Conservation (phyloP, 2,113 vertebrate genomes). For the Ancistrus triradiatus region DNA sequence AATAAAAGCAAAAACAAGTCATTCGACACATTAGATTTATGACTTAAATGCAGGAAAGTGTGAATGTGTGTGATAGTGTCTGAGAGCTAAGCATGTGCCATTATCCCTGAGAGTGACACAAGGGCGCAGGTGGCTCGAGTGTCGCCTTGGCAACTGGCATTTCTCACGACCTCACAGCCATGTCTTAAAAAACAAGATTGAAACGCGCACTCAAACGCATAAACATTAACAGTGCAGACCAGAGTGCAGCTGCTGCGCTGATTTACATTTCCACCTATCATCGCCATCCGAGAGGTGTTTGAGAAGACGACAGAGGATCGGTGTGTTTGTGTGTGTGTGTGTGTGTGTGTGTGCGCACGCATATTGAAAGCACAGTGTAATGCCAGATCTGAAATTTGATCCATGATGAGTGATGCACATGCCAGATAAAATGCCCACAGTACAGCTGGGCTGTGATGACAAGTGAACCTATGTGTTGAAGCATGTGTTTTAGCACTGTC, state of each 20-base stretch:
- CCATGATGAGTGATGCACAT: slow-evolving; percentile 26
- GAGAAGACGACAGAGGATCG: slow-evolving; percentile 1
- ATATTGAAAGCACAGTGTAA: too few relatives aligned
- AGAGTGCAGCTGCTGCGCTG: slow-evolving; percentile 35
- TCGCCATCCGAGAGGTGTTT: slow-evolving; percentile 19
- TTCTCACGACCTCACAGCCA: slow-evolving; percentile 29
- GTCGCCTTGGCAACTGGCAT: slow-evolving; percentile 18
- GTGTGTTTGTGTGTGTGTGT: background rate
- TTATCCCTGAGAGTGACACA: slow-evolving; percentile 4
- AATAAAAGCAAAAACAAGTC: too few relatives aligned
- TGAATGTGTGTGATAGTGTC: too few relatives aligned
- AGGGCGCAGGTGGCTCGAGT: slow-evolving; percentile 30
- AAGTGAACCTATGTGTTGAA: background rate
- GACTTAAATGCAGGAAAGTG: too few relatives aligned
- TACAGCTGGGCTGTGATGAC: slow-evolving; percentile 12
- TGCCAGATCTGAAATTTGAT: slow-evolving; percentile 3
- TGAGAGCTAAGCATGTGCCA: too few relatives aligned
- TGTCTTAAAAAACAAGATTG: slow-evolving; percentile 27
- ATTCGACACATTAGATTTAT: too few relatives aligned
- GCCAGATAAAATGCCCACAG: slow-evolving; percentile 18
- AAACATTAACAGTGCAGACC: slow-evolving; percentile 10
- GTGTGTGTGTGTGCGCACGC: background rate
- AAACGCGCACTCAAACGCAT: background rate
- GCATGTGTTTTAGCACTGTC: background rate
- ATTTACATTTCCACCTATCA: slow-evolving; percentile 39